Conservation (phyloP, 1,140 invertebrate species). For the Papilio polytes region DNA sequence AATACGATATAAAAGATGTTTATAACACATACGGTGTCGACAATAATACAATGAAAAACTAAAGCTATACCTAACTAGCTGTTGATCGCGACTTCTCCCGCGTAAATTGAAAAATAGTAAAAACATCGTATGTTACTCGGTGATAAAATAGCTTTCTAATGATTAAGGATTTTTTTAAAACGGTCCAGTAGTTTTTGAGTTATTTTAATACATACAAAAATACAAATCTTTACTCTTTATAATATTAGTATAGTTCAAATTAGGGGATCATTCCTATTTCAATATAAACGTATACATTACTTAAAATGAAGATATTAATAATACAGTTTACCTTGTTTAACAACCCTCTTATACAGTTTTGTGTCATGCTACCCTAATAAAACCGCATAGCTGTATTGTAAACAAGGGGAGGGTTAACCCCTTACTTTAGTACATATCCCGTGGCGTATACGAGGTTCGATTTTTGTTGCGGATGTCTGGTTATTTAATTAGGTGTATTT, state of each 20-base stretch:
- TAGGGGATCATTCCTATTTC: neutral
- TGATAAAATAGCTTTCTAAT: too few relatives aligned
- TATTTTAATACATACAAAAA: too few relatives aligned
- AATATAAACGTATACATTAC: neutral
- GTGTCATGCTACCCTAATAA: neutral
- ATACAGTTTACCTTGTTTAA: neutral
- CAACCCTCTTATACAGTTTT: neutral
- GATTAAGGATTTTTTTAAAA: too few relatives aligned
- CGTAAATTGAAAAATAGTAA: too few relatives aligned
- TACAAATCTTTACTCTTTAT: too few relatives aligned
- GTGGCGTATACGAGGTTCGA: neutral
- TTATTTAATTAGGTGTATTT: conserved; percentile 6
- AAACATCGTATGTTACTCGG: too few relatives aligned
- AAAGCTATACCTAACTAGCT: too few relatives aligned
- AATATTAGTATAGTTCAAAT: neutral
- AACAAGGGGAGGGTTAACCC: neutral
- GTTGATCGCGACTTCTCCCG: too few relatives aligned
- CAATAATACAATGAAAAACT: too few relatives aligned
- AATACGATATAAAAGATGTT: too few relatives aligned
- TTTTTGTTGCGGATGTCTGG: neutral
- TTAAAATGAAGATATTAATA: neutral
- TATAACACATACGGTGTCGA: too few relatives aligned
- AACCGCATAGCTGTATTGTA: neutral
- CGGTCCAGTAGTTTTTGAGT: too few relatives aligned
- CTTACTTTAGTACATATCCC: neutral